phyloP scores from a whole-genome alignment of 2,888 invertebrate species.

The Drosophila putrida region DNA sequence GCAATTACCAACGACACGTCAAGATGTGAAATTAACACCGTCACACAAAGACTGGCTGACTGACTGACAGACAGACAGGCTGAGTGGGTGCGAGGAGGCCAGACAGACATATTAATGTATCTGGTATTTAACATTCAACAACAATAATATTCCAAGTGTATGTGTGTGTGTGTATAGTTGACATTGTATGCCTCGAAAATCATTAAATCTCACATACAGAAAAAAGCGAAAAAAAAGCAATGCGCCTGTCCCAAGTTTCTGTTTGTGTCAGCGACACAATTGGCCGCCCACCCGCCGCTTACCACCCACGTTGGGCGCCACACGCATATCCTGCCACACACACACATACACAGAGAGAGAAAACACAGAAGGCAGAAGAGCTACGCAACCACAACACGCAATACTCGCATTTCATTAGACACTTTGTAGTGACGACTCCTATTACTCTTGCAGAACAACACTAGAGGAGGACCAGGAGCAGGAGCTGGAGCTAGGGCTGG shows the following conservation, averaged over 20 bases:
- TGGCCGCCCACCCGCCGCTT: conserved; percentile 55
- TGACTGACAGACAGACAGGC: conserved; percentile 24
- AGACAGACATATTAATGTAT: conserved; percentile 75
- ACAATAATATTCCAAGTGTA: conserved; percentile 58
- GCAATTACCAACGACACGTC: conserved; percentile 82
- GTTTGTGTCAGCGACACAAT: conserved; percentile 80
- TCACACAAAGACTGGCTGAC: conserved; percentile 67
- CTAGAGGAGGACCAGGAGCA: background rate
- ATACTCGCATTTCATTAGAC: conserved; percentile 82
- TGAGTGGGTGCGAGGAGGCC: conserved; percentile 16
- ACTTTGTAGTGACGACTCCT: conserved; percentile 80
- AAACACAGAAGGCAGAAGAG: conserved; percentile 37
- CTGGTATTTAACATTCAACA: conserved; percentile 81
- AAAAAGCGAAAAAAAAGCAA: conserved; percentile 22
- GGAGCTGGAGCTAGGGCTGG: background rate
- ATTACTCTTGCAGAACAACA: conserved; percentile 67
- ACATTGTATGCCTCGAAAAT: conserved; percentile 73
- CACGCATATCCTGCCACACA: conserved; percentile 66
- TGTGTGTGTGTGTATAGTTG: conserved; percentile 46
- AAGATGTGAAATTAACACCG: conserved; percentile 82
- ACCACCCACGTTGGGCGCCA: conserved; percentile 49
- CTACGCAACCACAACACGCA: conserved; percentile 80
- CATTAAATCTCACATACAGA: conserved; percentile 74
- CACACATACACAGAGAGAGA: conserved; percentile 5
- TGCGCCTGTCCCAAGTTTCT: conserved; percentile 56